Conservation (phyloP, 2,888 invertebrate genomes). For the Cantharis nigra region DNA sequence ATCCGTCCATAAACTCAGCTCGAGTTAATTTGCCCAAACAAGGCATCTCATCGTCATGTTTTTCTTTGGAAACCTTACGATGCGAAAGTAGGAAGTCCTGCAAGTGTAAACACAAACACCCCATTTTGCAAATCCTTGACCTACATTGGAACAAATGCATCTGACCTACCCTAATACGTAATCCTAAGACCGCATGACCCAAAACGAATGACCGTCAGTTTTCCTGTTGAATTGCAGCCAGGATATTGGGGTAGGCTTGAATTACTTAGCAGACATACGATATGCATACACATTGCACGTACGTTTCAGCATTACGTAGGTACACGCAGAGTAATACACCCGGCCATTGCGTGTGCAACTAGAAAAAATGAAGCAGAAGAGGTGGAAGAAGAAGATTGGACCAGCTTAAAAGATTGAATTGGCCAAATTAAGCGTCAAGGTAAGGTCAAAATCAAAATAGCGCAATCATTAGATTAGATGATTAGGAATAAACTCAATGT, state of each 20-base stretch:
- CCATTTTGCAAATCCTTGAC: conserved; percentile 3
- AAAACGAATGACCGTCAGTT: conserved; percentile 22
- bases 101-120: neutral
- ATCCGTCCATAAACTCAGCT: neutral
- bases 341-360: conserved; percentile 25
- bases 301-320: neutral
- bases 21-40: neutral
- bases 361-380: too few relatives aligned
- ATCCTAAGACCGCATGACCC: conserved; percentile 23
- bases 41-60: neutral
- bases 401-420: neutral
- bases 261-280: conserved; percentile 18
- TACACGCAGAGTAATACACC: conserved; percentile 5
- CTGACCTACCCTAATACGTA: conserved; percentile 25
- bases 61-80: neutral
- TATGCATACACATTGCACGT: conserved; percentile 18
- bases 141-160: conserved; percentile 9
- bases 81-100: neutral
- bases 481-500: neutral
- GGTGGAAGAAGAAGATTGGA: neutral
- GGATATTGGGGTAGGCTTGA: conserved; percentile 29
- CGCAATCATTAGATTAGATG: neutral
- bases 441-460: neutral
- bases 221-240: conserved; percentile 18
- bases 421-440: neutral